A percentile compares a stretch with the other conserved stretches of the same genome.
These are phyloP conservation scores for Saccostrea cuccullata DNA, from an alignment of 1,140 invertebrate species.

Conservation along the genomic window DNA sequence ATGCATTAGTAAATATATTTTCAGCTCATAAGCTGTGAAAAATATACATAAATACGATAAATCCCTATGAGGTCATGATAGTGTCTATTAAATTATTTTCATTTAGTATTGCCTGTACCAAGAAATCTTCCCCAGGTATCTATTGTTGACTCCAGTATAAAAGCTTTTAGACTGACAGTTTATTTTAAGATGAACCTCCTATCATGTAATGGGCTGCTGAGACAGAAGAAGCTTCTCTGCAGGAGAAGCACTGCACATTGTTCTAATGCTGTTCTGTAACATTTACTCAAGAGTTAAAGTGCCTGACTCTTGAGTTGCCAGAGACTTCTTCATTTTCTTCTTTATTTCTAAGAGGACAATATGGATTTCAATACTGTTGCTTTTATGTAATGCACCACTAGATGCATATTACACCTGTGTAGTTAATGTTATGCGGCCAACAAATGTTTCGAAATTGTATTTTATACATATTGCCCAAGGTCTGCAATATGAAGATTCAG, in stretches of 20 bases:
- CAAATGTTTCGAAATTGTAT: too few species aligned
- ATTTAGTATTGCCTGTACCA: background rate
- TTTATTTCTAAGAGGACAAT: background rate
- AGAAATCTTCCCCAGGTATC: background rate
- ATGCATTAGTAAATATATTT: background rate
- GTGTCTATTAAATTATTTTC: background rate
- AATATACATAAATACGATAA: background rate
- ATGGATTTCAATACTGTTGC: background rate
- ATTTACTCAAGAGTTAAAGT: constrained; percentile 31
- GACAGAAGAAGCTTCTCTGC: background rate
- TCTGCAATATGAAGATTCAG: too few species aligned
- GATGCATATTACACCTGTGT: too few species aligned
- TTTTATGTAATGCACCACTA: too few species aligned
- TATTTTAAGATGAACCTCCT: constrained; percentile 2
- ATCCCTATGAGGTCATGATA: background rate
- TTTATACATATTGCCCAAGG: too few species aligned
- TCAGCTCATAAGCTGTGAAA: background rate
- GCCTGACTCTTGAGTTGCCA: constrained; percentile 17
- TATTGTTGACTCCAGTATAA: background rate
- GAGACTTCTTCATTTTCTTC: background rate
- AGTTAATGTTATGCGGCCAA: too few species aligned
- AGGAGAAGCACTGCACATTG: background rate
- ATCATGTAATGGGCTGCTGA: constrained; percentile 17
- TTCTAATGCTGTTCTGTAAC: constrained; percentile 14
- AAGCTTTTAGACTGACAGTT: background rate